Percentiles rank a stretch among this genome's conserved stretches.
Evolutionary conservation across 2,113 vertebrate genomes (phyloP).

Genomic region (Vulpes lagopus): DNA sequence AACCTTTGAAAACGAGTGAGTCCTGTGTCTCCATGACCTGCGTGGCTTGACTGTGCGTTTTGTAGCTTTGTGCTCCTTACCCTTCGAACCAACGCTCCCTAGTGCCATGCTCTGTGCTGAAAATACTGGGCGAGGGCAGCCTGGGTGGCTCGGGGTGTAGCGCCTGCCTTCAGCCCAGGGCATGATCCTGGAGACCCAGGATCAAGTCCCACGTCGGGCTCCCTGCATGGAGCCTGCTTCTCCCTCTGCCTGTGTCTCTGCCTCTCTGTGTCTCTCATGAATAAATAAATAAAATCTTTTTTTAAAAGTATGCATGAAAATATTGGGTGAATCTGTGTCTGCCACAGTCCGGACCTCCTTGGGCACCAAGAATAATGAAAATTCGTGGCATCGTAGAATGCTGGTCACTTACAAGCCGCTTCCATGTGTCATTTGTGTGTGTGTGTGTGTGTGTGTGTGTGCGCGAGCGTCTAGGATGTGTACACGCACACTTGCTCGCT

Average conservation of each 20-base stretch:
- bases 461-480: neutral
- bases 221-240: no score
- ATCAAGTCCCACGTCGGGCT: no score
- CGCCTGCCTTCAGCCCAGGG: no score
- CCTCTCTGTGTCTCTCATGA: no score
- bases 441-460: neutral
- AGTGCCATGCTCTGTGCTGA: neutral
- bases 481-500: neutral
- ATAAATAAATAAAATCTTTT: no score
- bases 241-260: no score
- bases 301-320: no score
- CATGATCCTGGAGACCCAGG: no score
- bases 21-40: neutral
- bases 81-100: neutral
- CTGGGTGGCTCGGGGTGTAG: no score
- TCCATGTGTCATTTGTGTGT: neutral
- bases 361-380: neutral
- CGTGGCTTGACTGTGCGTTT: neutral
- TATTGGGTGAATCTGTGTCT: neutral
- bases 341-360: neutral
- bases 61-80: neutral
- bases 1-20: neutral
- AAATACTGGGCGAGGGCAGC: neutral
- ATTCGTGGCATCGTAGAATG: neutral
- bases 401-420: neutral